Percentiles rank a stretch among this genome's conserved stretches.
phyloP scores from a whole-genome alignment of 2,113 vertebrate genomes.

The Xerus inauris region DNA sequence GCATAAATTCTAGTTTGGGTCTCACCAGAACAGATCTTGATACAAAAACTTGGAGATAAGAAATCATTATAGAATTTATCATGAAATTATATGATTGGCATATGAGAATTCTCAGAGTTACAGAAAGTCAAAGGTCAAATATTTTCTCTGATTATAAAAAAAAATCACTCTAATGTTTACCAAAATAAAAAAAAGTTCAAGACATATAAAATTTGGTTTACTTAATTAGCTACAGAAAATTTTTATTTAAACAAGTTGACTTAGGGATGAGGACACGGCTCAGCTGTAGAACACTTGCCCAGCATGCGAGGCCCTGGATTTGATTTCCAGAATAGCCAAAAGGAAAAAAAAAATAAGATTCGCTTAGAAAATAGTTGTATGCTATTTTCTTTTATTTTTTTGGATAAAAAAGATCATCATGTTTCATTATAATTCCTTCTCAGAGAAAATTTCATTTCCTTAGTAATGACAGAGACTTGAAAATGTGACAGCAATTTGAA shows the following conservation, averaged over 20 bases:
- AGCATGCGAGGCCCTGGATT: not conserved
- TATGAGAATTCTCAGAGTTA: not conserved
- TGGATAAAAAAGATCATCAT: not conserved
- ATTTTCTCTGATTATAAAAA: not conserved
- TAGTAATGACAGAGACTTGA: not conserved
- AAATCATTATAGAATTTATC: not conserved
- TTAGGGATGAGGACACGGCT: not conserved
- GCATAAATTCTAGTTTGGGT: not conserved
- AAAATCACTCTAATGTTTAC: not conserved
- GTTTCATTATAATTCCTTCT: not conserved
- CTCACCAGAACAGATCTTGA: not conserved
- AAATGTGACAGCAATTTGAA: slow-evolving; percentile 26
- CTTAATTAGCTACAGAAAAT: not conserved
- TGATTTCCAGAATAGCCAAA: not conserved
- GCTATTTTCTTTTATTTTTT: not conserved
- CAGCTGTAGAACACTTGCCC: not conserved
- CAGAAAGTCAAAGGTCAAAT: too few relatives aligned
- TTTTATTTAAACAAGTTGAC: not conserved
- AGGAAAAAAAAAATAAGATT: not conserved
- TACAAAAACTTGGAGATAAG: not conserved
- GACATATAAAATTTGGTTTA: not conserved
- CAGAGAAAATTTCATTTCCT: not conserved
- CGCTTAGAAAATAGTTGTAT: not conserved
- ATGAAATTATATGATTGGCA: not conserved
- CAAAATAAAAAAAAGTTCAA: not conserved